Conservation (phyloP, 2,113 vertebrate species). For the Empidonax alnorum region DNA sequence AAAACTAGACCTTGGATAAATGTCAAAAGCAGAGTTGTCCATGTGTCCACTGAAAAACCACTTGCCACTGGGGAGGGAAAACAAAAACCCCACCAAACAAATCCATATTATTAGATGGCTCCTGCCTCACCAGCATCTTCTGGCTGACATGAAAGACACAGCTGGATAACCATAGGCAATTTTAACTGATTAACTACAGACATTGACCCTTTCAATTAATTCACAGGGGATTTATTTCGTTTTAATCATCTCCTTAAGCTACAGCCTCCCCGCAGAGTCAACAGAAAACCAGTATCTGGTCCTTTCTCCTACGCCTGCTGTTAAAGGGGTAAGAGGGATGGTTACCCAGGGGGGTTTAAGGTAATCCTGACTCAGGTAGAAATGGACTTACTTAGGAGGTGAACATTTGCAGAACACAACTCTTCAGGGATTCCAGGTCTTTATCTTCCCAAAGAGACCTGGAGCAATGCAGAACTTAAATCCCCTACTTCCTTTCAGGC, state of each 20-base stretch:
- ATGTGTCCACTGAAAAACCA: not conserved
- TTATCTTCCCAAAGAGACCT: not conserved
- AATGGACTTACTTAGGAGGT: not conserved
- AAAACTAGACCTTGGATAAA: not conserved
- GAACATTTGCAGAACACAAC: not conserved
- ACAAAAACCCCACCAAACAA: not conserved
- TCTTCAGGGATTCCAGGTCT: not conserved
- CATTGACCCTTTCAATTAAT: constrained; percentile 33
- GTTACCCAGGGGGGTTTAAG: not conserved
- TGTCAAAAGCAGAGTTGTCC: not conserved
- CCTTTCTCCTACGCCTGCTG: not conserved
- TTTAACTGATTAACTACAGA: constrained; percentile 43
- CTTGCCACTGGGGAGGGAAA: not conserved
- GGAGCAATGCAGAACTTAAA: not conserved
- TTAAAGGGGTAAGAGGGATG: not conserved
- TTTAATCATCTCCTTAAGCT: not conserved
- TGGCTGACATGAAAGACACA: not conserved
- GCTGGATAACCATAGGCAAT: constrained; percentile 10
- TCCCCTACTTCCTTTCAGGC: not conserved
- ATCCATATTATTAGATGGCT: not conserved
- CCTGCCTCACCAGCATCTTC: not conserved
- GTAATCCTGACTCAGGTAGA: not conserved
- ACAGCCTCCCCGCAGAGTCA: not conserved
- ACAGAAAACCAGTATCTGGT: not conserved
- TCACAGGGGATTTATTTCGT: not conserved